These are phyloP conservation scores for Nasonia vitripennis DNA, from an alignment of 1,140 invertebrate species.

Conservation along the genomic window DNA sequence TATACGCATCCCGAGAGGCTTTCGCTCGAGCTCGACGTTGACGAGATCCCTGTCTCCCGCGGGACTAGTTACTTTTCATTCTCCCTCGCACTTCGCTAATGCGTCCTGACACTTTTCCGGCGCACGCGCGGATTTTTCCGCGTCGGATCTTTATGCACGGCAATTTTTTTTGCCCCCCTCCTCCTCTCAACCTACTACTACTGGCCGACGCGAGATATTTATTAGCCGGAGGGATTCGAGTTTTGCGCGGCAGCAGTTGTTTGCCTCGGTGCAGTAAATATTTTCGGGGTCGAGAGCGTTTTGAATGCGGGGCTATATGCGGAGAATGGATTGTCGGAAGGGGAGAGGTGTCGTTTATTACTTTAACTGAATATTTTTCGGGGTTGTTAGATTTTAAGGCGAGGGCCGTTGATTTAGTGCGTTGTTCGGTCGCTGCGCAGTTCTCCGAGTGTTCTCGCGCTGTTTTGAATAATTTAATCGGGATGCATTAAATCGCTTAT, in stretches of 20 bases:
- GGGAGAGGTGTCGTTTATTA: neutral
- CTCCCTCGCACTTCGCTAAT: neutral
- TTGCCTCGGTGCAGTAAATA: neutral
- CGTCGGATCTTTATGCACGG: neutral
- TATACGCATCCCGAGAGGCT: neutral
- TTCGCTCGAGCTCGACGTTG: neutral
- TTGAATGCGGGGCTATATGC: neutral
- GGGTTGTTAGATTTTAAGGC: neutral
- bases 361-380: neutral
- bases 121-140: neutral
- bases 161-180: neutral
- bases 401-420: neutral
- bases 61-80: conserved; percentile 24
- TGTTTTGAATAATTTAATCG: too few species aligned
- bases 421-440: too few species aligned
- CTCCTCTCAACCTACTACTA: neutral
- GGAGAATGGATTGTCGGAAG: neutral
- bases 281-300: neutral
- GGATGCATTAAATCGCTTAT: too few species aligned
- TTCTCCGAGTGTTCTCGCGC: too few species aligned
- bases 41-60: conserved; percentile 1
- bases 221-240: neutral
- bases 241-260: neutral
- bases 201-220: neutral
- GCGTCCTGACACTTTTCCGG: conserved; percentile 1